phyloP scores from a whole-genome alignment of 2,797 vertebrate genomes.

The Sciurus vulgaris region DNA sequence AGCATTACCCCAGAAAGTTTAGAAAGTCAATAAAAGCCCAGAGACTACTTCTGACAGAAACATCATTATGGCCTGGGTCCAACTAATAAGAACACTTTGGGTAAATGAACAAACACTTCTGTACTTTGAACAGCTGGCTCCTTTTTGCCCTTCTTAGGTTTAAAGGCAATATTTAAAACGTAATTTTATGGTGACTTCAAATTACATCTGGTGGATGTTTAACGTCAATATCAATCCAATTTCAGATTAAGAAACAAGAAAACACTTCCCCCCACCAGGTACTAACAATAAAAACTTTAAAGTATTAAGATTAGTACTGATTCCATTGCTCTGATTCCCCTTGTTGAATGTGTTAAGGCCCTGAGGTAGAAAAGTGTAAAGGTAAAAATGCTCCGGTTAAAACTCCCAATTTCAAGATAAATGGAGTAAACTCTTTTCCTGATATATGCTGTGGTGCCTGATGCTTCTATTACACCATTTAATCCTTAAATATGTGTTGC shows the following conservation, averaged over 20 bases:
- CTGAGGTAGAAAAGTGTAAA: neutral
- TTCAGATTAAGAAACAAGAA: conserved; percentile 8
- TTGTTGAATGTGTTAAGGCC: neutral
- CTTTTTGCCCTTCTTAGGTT: conserved; percentile 15
- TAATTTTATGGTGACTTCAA: conserved; percentile 46
- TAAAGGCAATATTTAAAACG: conserved; percentile 22
- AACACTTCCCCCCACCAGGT: neutral
- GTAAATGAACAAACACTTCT: neutral
- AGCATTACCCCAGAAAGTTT: neutral
- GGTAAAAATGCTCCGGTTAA: neutral
- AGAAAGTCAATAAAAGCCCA: conserved; percentile 55
- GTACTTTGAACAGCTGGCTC: neutral
- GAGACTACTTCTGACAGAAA: conserved; percentile 1
- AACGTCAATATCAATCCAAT: conserved; percentile 22
- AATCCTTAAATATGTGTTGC: conserved; percentile 29
- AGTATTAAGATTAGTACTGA: conserved; percentile 14
- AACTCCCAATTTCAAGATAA: conserved; percentile 24
- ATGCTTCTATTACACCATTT: conserved; percentile 22
- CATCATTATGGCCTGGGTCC: neutral
- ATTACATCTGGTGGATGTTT: conserved; percentile 26
- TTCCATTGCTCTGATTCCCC: conserved; percentile 10
- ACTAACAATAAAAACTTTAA: conserved; percentile 20
- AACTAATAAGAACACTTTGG: neutral
- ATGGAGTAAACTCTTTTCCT: conserved; percentile 12
- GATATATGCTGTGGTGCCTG: conserved; percentile 13